These are phyloP conservation scores for Siderastrea siderea DNA, from an alignment of 92 coral and sea anemone genomes.

Conservation along the genomic window DNA sequence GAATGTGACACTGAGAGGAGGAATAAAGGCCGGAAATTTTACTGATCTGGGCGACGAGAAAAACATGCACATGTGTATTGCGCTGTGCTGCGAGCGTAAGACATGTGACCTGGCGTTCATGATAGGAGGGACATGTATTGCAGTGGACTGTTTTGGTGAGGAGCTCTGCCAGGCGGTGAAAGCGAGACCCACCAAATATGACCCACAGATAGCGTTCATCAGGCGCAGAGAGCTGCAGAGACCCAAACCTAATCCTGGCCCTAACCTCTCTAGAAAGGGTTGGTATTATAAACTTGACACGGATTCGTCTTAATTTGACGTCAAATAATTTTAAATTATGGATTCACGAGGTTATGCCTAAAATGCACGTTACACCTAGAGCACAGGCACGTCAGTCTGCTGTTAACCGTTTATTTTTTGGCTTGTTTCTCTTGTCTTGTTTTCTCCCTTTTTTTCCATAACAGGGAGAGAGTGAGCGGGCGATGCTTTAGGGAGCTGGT, in stretches of 20 bases:
- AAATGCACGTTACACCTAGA: too few species aligned
- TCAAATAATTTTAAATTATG: background rate
- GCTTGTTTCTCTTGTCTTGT: too few species aligned
- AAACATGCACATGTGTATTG: constrained; percentile 98
- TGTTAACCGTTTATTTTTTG: too few species aligned
- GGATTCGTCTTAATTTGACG: background rate
- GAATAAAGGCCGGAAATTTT: constrained; percentile 95
- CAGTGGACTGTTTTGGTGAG: constrained; percentile 94
- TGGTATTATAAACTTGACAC: constrained; percentile 13
- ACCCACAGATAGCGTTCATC: constrained; percentile 90
- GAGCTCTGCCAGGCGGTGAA: constrained; percentile 94
- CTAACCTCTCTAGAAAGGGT: constrained; percentile 45
- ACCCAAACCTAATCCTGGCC: constrained; percentile 25
- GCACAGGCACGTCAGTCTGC: too few species aligned
- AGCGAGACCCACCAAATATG: constrained; percentile 89
- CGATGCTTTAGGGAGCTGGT: too few species aligned
- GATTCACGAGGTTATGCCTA: background rate
- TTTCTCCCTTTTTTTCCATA: too few species aligned
- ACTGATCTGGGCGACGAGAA: constrained; percentile 95
- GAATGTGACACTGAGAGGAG: constrained; percentile 96
- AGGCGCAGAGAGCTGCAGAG: constrained; percentile 86
- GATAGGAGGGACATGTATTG: constrained; percentile 94
- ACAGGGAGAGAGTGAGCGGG: too few species aligned
- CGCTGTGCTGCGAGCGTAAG: constrained; percentile 92
- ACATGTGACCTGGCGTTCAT: constrained; percentile 98